phyloP scores from a whole-genome alignment of 2,888 invertebrate species.

The Nemotelus pantherinus region DNA sequence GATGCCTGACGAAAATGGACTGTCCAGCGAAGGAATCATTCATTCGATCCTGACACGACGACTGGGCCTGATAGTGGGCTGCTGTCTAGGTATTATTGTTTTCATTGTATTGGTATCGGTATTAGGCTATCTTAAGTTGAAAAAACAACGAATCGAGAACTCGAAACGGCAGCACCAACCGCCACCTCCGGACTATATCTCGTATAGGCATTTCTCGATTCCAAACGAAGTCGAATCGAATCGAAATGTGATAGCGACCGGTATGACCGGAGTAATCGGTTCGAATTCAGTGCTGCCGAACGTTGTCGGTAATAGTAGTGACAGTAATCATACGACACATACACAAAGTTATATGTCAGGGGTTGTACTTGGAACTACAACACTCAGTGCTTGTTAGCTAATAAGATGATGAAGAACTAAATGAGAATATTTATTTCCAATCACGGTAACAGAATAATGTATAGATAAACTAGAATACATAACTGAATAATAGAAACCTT shows the following conservation, averaged over 20 bases:
- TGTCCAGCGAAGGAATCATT: slow-evolving; percentile 75
- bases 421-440: background rate
- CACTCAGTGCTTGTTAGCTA: slow-evolving; percentile 63
- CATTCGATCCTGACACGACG: slow-evolving; percentile 82
- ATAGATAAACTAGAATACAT: background rate
- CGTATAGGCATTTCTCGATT: slow-evolving; percentile 78
- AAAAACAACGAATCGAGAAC: slow-evolving; percentile 78
- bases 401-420: background rate
- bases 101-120: slow-evolving; percentile 86
- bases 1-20: slow-evolving; percentile 67
- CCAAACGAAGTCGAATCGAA: slow-evolving; percentile 70
- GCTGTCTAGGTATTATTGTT: slow-evolving; percentile 86
- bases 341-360: slow-evolving; percentile 64
- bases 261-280: slow-evolving; percentile 63
- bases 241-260: slow-evolving; percentile 56
- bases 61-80: slow-evolving; percentile 85
- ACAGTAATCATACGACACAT: slow-evolving; percentile 58
- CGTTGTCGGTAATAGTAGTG: slow-evolving; percentile 50
- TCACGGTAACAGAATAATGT: background rate
- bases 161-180: slow-evolving; percentile 74
- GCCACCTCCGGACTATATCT: slow-evolving; percentile 82
- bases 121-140: slow-evolving; percentile 84
- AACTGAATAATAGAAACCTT: background rate
- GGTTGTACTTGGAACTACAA: slow-evolving; percentile 63
- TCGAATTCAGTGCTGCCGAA: slow-evolving; percentile 51